Evolutionary conservation across 2,888 invertebrate species (phyloP), one percentile per base, ranked within the genome.

Genomic region (Xestia ashworthii): DNA sequence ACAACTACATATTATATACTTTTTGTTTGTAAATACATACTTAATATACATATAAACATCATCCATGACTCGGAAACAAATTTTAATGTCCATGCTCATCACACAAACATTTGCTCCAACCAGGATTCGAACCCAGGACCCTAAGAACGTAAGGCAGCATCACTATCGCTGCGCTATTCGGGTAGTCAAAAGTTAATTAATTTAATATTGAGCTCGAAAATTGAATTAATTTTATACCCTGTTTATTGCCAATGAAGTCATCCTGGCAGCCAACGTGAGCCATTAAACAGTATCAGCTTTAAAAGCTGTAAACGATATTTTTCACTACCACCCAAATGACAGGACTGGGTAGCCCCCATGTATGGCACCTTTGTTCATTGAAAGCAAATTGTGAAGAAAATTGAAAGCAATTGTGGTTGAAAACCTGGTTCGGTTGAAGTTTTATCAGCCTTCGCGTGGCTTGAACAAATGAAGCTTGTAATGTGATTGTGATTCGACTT

Each of bases 341-440:
- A 32, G 16, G 14, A 60, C 58, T 58, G 25, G 25, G 12, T n/a
- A 16, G 58, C 25, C 5, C 9, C 9, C 48, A 48, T 64, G 66
- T 41, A 12, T 71, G n/a, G 50, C 46, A 60, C 46, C 55, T 55
- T 46, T 60, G 38, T 32, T n/a, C 14, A 81, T 73, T 73, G 55
- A 5, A 53, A 81, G 25, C 5, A 25, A 53, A 80, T 80, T 25
- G 58, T 44, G 69, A n/a, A 69, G 48, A 65, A 70, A 78, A 78
- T 78, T 78, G 16, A 66, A 65, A 58, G 78, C 19, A n/a, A 53
- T 55, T 55, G 38, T 78, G 44, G 5, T 48, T 72, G 5, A 11
- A 11, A 25, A 58, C 6, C 5, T n/a, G 9, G 12, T 9, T 9
- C 11, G n/a, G 14, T n/a, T 44, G 44, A 55, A 46, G 38, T 48